Conservation (phyloP, 2,113 vertebrate genomes). For the Eptesicus fuscus region DNA sequence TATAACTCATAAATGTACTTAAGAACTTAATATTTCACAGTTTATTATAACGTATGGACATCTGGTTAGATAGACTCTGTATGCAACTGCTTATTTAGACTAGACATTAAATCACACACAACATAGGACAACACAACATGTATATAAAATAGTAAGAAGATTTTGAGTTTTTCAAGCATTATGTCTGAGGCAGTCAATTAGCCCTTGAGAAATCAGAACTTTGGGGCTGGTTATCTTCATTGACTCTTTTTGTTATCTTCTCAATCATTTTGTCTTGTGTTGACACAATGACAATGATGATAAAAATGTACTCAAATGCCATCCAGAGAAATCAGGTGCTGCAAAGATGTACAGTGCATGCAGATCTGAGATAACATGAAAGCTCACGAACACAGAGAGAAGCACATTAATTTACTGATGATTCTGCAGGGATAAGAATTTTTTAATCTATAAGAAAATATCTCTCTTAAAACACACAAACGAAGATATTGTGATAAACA, state of each 20-base stretch:
- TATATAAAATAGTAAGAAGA: background rate
- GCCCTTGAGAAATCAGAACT: background rate
- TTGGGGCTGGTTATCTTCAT: background rate
- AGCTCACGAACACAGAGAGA: background rate
- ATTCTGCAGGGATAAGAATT: background rate
- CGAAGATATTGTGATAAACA: constrained; percentile 53
- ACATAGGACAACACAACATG: background rate
- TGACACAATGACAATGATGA: background rate
- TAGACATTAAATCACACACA: constrained; percentile 17
- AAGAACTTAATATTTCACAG: background rate
- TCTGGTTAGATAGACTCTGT: background rate
- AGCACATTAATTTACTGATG: constrained; percentile 25
- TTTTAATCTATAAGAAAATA: constrained; percentile 45
- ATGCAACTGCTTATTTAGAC: background rate
- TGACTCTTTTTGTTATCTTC: constrained; percentile 42
- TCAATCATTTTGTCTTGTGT: background rate
- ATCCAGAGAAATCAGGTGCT: constrained; percentile 28
- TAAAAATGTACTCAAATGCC: background rate
- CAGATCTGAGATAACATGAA: constrained; percentile 41
- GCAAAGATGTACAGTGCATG: background rate
- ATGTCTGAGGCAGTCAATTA: background rate
- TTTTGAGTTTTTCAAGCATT: constrained; percentile 11
- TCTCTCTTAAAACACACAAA: constrained; percentile 4
- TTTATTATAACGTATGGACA: background rate
- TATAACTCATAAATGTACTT: background rate